phyloP scores from a whole-genome alignment of 2,888 invertebrate genomes.

The Tetranychus truncatus region DNA sequence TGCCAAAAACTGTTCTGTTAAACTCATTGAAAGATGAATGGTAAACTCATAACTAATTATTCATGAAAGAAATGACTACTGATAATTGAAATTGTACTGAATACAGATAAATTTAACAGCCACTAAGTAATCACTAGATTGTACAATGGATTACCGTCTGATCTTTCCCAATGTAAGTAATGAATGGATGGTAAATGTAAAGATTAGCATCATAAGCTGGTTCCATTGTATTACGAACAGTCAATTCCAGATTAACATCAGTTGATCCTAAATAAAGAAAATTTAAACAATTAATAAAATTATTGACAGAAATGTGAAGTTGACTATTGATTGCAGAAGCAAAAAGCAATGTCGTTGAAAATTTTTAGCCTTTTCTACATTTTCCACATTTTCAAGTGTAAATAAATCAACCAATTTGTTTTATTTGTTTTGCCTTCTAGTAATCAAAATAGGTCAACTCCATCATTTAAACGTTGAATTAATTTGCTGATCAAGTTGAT shows the following conservation, averaged over 20 bases:
- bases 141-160: not conserved
- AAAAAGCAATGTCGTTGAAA: too few relatives aligned
- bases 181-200: slow-evolving; percentile 52
- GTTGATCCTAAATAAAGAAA: slow-evolving; percentile 45
- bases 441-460: not conserved
- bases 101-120: too few relatives aligned
- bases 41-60: too few relatives aligned
- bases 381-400: not conserved
- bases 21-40: too few relatives aligned
- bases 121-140: too few relatives aligned
- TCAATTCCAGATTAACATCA: slow-evolving; percentile 54
- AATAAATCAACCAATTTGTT: not conserved
- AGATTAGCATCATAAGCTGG: slow-evolving; percentile 73
- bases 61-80: too few relatives aligned
- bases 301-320: slow-evolving; percentile 22
- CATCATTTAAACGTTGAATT: not conserved
- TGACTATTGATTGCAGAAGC: slow-evolving; percentile 29
- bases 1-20: too few relatives aligned
- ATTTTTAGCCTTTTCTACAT: too few relatives aligned
- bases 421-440: too few relatives aligned
- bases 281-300: not conserved
- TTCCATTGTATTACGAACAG: slow-evolving; percentile 58
- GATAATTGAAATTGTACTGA: too few relatives aligned
- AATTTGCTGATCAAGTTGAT: not conserved
- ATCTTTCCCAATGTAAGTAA: not conserved